Percentiles rank a stretch among this genome's conserved stretches.
Evolutionary conservation across 2,113 vertebrate genomes (phyloP).

Genomic region (Dromiciops gliroides): DNA sequence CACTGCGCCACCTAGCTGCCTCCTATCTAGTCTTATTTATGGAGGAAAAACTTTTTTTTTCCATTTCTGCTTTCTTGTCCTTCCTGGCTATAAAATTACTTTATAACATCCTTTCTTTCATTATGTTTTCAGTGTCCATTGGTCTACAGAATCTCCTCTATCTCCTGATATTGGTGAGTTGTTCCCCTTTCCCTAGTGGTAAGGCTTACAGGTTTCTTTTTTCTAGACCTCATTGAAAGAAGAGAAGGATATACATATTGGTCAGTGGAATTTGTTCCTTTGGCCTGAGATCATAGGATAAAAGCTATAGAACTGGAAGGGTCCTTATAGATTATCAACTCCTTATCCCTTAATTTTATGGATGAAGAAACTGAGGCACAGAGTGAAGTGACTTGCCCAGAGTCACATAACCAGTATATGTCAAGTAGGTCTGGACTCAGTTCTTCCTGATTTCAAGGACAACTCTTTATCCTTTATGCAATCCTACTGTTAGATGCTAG

Average conservation of each 20-base stretch:
- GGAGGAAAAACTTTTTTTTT: neutral
- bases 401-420: neutral
- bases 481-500: neutral
- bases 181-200: neutral
- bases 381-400: neutral
- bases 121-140: slow-evolving; percentile 61
- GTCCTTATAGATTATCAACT: neutral
- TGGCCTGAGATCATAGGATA: neutral
- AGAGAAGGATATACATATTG: neutral
- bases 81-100: neutral
- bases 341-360: neutral
- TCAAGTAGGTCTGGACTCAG: neutral
- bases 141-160: fast-evolving
- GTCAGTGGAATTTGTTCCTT: neutral
- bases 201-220: neutral
- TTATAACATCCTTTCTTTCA: neutral
- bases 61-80: neutral
- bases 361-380: neutral
- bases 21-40: neutral
- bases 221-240: neutral
- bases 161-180: slow-evolving; percentile 69
- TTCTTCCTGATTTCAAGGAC: neutral
- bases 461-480: neutral
- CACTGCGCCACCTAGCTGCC: no score
- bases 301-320: neutral